Conservation (phyloP, 2,888 invertebrate genomes). For the Hydraecia micacea region DNA sequence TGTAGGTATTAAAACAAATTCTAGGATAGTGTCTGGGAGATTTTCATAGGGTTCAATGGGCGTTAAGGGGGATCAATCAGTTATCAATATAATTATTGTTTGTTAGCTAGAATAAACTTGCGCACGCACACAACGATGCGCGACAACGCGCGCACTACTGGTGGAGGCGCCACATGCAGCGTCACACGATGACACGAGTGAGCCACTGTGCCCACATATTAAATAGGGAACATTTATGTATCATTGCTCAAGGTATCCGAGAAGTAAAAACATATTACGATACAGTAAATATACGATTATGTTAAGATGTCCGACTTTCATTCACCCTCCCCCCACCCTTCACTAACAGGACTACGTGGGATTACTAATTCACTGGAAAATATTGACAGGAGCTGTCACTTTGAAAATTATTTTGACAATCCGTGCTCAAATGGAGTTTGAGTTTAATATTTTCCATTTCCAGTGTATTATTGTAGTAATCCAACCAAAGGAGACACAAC, state of each 20-base stretch:
- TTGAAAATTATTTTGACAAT: neutral
- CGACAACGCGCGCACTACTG: neutral
- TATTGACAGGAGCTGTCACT: neutral
- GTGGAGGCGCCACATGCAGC: neutral
- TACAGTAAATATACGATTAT: conserved; percentile 12
- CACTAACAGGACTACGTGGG: neutral
- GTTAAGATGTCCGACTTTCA: conserved; percentile 10
- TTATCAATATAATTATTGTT: neutral
- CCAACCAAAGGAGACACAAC: neutral
- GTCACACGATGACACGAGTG: neutral
- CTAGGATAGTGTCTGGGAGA: conserved; percentile 1
- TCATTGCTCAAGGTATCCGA: neutral
- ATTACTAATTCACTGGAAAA: neutral
- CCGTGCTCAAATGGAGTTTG: neutral
- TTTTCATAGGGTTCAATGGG: neutral
- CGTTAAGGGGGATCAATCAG: neutral
- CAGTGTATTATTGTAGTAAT: neutral
- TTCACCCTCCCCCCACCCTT: neutral
- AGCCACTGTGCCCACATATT: neutral
- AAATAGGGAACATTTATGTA: neutral
- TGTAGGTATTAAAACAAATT: conserved; percentile 4
- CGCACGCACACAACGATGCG: neutral
- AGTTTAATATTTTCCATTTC: neutral
- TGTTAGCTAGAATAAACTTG: neutral
- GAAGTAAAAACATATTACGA: neutral